Evolutionary conservation across 2,797 vertebrate species (phyloP).

Genomic region (Psittacula echo): DNA sequence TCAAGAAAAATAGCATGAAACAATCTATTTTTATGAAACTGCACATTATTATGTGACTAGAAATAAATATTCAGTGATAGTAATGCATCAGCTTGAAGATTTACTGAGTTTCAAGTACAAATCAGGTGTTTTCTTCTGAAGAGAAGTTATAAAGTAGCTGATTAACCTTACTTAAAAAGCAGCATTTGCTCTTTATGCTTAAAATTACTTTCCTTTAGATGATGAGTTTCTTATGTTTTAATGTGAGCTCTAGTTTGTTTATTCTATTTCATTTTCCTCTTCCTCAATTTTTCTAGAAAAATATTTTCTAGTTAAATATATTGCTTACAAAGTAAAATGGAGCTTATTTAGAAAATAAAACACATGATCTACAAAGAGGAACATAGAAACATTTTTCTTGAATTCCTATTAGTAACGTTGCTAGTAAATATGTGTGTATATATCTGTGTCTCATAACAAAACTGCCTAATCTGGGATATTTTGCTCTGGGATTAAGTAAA

Average conservation of each 20-base stretch:
- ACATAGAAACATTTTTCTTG: neutral
- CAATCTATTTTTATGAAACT: neutral
- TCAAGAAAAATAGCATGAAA: neutral
- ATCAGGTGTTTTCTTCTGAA: neutral
- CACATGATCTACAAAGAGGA: accelerated
- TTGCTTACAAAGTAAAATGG: neutral
- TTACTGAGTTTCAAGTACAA: neutral
- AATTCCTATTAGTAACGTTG: neutral
- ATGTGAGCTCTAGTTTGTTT: neutral
- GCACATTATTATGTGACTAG: neutral
- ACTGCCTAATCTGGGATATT: neutral
- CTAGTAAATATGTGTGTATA: accelerated
- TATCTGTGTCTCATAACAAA: neutral
- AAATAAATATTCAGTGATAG: neutral
- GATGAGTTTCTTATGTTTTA: neutral
- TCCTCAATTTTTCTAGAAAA: neutral
- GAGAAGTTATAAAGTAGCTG: neutral
- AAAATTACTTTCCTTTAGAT: neutral
- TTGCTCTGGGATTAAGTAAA: neutral
- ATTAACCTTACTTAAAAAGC: neutral
- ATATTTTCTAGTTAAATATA: neutral
- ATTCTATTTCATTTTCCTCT: neutral
- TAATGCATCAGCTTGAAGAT: neutral
- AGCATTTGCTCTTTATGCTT: neutral
- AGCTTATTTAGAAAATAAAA: neutral